Base-by-base conservation (phyloP, 92 coral and sea anemone species). In the Heteractis magnifica region DNA sequence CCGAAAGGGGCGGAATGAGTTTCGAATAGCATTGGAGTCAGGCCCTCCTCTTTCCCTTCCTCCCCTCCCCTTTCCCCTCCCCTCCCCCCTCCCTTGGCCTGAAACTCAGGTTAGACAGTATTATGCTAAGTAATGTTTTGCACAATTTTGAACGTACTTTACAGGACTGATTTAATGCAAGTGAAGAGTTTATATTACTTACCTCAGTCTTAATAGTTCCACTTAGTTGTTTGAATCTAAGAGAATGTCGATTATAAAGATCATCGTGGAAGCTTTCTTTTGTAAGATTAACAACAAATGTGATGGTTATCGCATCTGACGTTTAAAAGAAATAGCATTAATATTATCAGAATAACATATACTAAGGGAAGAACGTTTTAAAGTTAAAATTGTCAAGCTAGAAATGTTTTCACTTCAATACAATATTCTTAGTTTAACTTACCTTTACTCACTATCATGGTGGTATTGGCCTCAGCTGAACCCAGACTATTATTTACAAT, bases 391-490 rank as follows among this genome's bases (percentile, higher is more conserved):
- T 12, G 64, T 12, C 0, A 58, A 12, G 64, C 64, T 15, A 58
- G 44, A 34, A 34, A 34, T 34, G 44, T 34, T 34, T 34, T 34
- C 44, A 34, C 44, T 34, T 34, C 44, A 34, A 34, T 34, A 34
- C 3, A 34, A 34, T 34, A 34, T 34, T 34, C 44, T 0, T 2
- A 34, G 3, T 34, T 34, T 59, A 59, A 5, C 6, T 18, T 79
- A 85, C 88, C 88, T 79, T n/a, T 78, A 18, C 4, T 41, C 6
- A 79, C 77, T 8, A 34, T 49, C 70, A 85, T 55, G 5, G 56
- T 72, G 8, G 60, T 80, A 55, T 77, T 85, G 18, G 79, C 80
- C 6, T 55, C 49, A 0, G 75, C 88, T 52, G 79, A 71, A 18
- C 88, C 88, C 5, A 34, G 12, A 21, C 72, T 55, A 16, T 76